Evolutionary conservation across 2,113 vertebrate species (phyloP), one percentile per base, ranked within the genome.

Genomic region (Neotragus moschatus): DNA sequence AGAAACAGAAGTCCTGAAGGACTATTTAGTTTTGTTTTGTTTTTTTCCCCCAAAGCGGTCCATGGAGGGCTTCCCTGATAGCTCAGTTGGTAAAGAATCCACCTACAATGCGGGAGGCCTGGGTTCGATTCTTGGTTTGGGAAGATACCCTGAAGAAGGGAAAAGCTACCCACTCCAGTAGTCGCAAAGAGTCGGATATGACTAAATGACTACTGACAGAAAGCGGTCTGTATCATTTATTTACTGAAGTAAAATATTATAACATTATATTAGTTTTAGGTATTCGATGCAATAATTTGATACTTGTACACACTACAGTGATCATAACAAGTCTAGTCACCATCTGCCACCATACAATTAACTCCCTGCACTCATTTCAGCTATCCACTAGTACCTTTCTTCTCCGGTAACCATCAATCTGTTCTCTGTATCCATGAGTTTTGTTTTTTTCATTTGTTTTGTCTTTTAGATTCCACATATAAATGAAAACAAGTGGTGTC

Each of bases 11-110:
- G 84, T 79, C 53, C 81, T 79, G 21, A 84, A 86, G 51, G 86
- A 66, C 36, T 75, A 58, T 49, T 55, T n/a, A 25, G 10, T 28
- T 66, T 28, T 6, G 58, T 33, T 63, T 58, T 58, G 3, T 58
- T 63, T 63, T 63, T 16, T n/a, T 4, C 1, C 5, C n/a, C n/a
- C 66, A 23, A 13, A 73, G 19, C 1, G 0, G n/a, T 73, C 21
- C 0, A 23, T 39, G 21, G 66, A 39, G 66, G 66, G 36, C 21
- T 25, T 23, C 19, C 66, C 19, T 70, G 36, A 70, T 23, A 25
- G 36, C 19, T 73, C 66, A 73, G 5, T 39, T 73, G 21, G 36
- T 39, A 73, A 70, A 73, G 36, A 73, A 73, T 39, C n/a, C 0
- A 0, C 21, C 66, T 73, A 21, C 66, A 73, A 25, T 73, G 21